phyloP scores from a whole-genome alignment of 2,888 invertebrate species.

The Drosophila tripunctata region DNA sequence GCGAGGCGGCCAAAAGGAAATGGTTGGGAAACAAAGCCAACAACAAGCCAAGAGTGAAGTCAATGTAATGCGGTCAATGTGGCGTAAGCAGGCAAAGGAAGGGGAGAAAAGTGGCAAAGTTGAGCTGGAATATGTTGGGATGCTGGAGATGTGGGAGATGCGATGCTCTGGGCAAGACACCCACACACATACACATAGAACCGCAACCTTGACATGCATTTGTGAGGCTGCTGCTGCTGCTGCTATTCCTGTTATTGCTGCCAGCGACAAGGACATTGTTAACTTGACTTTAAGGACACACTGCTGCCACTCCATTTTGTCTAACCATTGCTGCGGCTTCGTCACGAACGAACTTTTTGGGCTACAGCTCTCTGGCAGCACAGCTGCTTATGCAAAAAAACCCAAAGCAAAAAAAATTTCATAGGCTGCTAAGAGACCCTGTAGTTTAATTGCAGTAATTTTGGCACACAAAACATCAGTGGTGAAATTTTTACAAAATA shows the following conservation, averaged over 20 bases:
- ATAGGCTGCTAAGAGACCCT: not conserved
- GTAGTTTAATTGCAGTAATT: too few relatives aligned
- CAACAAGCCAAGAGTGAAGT: slow-evolving; percentile 43
- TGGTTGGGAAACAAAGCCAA: slow-evolving; percentile 29
- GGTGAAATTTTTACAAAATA: too few relatives aligned
- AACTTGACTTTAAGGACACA: slow-evolving; percentile 2
- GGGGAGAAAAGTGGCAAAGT: not conserved
- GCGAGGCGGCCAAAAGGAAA: slow-evolving; percentile 8
- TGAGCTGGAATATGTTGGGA: not conserved
- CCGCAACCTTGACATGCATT: slow-evolving; percentile 78
- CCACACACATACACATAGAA: too few relatives aligned
- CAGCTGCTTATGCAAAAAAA: slow-evolving; percentile 45
- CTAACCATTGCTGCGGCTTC: slow-evolving; percentile 63
- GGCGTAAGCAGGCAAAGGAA: slow-evolving; percentile 25
- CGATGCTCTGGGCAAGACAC: slow-evolving; percentile 35
- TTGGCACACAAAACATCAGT: too few relatives aligned
- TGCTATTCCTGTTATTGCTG: slow-evolving; percentile 26
- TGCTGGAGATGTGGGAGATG: slow-evolving; percentile 2
- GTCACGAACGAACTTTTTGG: slow-evolving; percentile 38
- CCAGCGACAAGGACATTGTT: slow-evolving; percentile 49
- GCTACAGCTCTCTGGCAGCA: slow-evolving; percentile 1
- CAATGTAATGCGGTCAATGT: slow-evolving; percentile 65
- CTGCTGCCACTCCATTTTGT: slow-evolving; percentile 46
- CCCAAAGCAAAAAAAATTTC: too few relatives aligned
- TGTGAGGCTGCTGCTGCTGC: slow-evolving; percentile 55